Percentiles rank a stretch among this genome's conserved stretches.
Evolutionary conservation across 2,113 vertebrate species (phyloP).

Genomic region (Rissa tridactyla): DNA sequence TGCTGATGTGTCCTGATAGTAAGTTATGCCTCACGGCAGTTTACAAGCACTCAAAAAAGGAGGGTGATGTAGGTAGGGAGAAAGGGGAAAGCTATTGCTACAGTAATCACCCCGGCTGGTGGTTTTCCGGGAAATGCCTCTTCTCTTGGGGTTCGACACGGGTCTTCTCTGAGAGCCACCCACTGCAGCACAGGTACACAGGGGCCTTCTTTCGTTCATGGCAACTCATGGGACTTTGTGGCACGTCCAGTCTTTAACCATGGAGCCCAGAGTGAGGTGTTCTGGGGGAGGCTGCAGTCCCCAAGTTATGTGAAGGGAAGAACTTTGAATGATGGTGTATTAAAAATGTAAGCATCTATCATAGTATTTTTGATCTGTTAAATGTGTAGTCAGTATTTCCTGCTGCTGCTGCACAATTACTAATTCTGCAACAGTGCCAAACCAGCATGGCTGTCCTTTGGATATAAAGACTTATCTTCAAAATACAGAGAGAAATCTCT

Average conservation of each 20-base stretch:
- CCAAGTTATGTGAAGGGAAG: neutral
- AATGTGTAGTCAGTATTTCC: neutral
- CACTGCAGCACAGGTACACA: neutral
- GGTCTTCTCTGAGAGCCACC: neutral
- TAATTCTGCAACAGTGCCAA: neutral
- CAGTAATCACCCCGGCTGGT: neutral
- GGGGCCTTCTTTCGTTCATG: neutral
- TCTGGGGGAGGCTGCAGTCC: neutral
- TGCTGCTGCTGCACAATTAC: neutral
- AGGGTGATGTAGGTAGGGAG: neutral
- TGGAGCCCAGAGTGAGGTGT: neutral
- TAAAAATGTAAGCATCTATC: neutral
- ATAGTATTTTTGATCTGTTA: neutral
- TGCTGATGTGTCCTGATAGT: too few relatives aligned
- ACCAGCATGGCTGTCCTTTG: neutral
- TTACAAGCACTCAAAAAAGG: neutral
- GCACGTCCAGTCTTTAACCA: neutral
- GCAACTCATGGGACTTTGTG: neutral
- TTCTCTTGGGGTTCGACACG: neutral
- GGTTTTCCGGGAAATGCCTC: neutral
- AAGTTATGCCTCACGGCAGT: neutral
- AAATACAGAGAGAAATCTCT: neutral
- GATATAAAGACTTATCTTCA: neutral
- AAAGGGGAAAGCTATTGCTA: neutral
- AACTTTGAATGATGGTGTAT: neutral